Conservation (phyloP, 2,888 invertebrate genomes). For the Lasioglossum lativentre region DNA sequence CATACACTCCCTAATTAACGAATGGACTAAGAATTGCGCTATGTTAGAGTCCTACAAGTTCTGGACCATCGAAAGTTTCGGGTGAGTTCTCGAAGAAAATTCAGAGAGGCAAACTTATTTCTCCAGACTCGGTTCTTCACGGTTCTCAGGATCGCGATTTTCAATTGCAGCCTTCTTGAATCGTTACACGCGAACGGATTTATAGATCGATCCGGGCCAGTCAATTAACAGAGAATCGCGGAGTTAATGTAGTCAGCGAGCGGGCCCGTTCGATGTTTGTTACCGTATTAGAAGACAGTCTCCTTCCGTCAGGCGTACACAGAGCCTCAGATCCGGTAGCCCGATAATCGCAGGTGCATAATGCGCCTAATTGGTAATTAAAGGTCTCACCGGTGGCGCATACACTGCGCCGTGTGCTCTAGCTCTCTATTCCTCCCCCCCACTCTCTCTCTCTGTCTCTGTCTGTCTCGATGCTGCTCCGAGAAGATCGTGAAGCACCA, state of each 20-base stretch:
- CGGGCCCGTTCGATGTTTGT: conserved; percentile 46
- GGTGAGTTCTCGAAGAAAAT: neutral
- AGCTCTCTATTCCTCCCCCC: neutral
- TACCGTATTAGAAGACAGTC: conserved; percentile 58
- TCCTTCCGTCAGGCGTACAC: conserved; percentile 40
- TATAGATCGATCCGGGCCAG: conserved; percentile 5
- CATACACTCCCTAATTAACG: neutral
- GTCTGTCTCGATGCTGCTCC: neutral
- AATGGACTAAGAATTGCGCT: neutral
- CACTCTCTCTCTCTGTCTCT: neutral
- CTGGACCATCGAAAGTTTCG: neutral
- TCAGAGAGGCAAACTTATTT: neutral
- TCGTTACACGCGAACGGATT: conserved; percentile 6
- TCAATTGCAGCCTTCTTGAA: neutral
- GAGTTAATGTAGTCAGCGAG: conserved; percentile 4
- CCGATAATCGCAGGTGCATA: conserved; percentile 73
- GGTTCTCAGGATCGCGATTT: neutral
- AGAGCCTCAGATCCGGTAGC: conserved; percentile 63
- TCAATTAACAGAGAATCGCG: conserved; percentile 31
- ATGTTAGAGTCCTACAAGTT: neutral
- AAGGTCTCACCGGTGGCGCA: conserved; percentile 62
- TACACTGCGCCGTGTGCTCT: neutral
- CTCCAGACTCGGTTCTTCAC: neutral
- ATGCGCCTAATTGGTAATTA: conserved; percentile 78
- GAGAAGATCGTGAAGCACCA: conserved; percentile 42